Base-by-base conservation (phyloP, 1,140 invertebrate genomes). In the Trachymyrmex cornetzi region DNA sequence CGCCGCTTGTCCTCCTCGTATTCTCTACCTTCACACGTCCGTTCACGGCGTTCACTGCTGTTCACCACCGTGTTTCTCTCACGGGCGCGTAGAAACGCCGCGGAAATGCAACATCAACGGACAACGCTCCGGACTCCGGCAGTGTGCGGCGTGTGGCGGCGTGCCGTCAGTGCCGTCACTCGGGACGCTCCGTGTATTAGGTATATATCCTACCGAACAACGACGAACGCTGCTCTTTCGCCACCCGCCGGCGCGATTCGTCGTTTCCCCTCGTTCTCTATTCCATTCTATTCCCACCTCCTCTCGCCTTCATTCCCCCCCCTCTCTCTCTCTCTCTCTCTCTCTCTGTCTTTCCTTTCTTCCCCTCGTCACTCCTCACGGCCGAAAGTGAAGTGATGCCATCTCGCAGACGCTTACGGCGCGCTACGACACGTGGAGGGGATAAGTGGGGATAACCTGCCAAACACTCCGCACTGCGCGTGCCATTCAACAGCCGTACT, bases 41-140 rank as follows among this genome's bases (percentile, higher is more conserved):
- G 14, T 19, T 55, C 53, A 4, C 16, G 1, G 16, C 19, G 14
- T 19, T 55, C 53, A 4, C 16, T 6, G 16, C 53, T n/a, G 53
- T n/a, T 55, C 53, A 55, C 19, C 19, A 55, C 53, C 69, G 22
- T 16, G 34, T 71, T 48, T 79, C 50, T 69, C 27, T 38, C n/a
- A 77, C 79, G 55, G 50, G 77, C 59, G 64, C 79, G 81, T 24
- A 69, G 74, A 88, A 88, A 90, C 86, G 72, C 82, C 67, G 55
- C 86, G 80, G 72, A 87, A 88, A 92, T 89, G 71, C 88, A 87
- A 92, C 92, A 92, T 93, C 80, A 91, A 93, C 38, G 50, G n/a
- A 6, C 67, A 77, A 87, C 85, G 87, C 81, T 86, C 50, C 44
- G 9, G 14, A n/a, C n/a, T 86, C 69, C 34, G 24, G 5, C 30